Evolutionary conservation across 2,797 vertebrate species (phyloP).

Genomic region (Betta splendens): DNA sequence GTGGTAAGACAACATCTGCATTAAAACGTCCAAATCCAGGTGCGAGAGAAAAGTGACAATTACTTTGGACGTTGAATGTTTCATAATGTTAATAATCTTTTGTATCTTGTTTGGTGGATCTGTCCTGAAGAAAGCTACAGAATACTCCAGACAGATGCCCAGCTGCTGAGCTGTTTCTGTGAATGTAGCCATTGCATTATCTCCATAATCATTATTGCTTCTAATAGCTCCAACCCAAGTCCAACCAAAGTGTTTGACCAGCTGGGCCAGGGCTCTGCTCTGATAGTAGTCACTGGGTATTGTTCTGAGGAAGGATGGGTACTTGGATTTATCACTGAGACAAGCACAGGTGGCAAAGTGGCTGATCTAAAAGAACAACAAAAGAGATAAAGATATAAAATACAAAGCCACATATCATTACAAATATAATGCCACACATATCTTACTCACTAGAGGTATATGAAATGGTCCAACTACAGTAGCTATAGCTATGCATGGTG

Average conservation of each 20-base stretch:
- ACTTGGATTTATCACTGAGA: no score
- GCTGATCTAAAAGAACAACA: slow-evolving; percentile 65
- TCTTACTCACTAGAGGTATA: slow-evolving; percentile 48
- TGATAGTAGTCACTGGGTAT: no score
- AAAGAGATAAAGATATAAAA: background rate
- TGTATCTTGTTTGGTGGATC: slow-evolving; percentile 44
- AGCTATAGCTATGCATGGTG: slow-evolving; percentile 71
- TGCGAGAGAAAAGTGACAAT: slow-evolving; percentile 61
- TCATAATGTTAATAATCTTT: slow-evolving; percentile 46
- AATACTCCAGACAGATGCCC: slow-evolving; percentile 71
- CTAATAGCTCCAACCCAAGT: slow-evolving; percentile 77
- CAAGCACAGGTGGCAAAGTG: slow-evolving; percentile 78
- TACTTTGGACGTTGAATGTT: slow-evolving; percentile 61
- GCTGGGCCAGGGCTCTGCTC: no score
- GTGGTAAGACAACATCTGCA: slow-evolving; percentile 45
- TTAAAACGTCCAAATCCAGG: slow-evolving; percentile 56
- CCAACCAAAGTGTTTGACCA: slow-evolving; percentile 69
- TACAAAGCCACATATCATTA: no score
- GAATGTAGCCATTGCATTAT: slow-evolving; percentile 68
- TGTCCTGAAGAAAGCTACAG: no score
- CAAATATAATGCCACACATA: no score
- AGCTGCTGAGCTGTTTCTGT: slow-evolving; percentile 53
- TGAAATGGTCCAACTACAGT: slow-evolving; percentile 30
- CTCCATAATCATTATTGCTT: slow-evolving; percentile 72
- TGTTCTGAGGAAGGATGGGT: no score